These are phyloP conservation scores for Netelia virgata DNA, from an alignment of 2,888 invertebrate species.

Conservation along the genomic window DNA sequence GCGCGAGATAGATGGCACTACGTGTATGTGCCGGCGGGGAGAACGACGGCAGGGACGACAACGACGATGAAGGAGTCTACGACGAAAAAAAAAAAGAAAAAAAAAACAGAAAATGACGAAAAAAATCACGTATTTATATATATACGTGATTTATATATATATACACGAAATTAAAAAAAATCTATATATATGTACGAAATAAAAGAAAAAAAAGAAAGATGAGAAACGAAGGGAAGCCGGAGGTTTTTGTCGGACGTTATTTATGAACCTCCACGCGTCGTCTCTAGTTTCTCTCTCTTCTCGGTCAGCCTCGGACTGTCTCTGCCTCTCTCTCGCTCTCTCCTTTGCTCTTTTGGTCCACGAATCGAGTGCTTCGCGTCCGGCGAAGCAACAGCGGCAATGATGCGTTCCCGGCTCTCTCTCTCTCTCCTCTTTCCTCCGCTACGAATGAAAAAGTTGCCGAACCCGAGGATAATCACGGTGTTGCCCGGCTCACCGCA, in stretches of 20 bases:
- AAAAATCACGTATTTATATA: too few species aligned
- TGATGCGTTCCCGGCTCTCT: constrained; percentile 22
- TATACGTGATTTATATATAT: too few species aligned
- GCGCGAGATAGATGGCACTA: constrained; percentile 53
- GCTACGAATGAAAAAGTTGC: constrained; percentile 56
- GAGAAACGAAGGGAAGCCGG: constrained; percentile 55
- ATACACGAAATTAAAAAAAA: not conserved
- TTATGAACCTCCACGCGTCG: constrained; percentile 65
- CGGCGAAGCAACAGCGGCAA: constrained; percentile 16
- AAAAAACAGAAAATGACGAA: constrained; percentile 31
- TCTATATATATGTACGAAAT: not conserved
- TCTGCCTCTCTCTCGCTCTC: constrained; percentile 12
- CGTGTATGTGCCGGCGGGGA: not conserved
- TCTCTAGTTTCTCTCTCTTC: constrained; percentile 46
- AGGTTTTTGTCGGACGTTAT: constrained; percentile 66
- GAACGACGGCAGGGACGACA: not conserved
- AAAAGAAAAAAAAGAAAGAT: constrained; percentile 27
- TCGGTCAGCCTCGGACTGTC: too few species aligned
- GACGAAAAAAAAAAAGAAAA: too few species aligned
- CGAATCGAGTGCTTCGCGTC: not conserved
- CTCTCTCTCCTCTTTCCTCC: constrained; percentile 6
- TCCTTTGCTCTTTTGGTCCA: not conserved
- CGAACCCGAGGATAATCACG: constrained; percentile 65
- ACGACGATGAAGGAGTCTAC: constrained; percentile 21
- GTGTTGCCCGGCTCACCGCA: constrained; percentile 52